These are phyloP conservation scores for Neodiprion lecontei DNA, from an alignment of 1,140 invertebrate species.

Conservation along the genomic window DNA sequence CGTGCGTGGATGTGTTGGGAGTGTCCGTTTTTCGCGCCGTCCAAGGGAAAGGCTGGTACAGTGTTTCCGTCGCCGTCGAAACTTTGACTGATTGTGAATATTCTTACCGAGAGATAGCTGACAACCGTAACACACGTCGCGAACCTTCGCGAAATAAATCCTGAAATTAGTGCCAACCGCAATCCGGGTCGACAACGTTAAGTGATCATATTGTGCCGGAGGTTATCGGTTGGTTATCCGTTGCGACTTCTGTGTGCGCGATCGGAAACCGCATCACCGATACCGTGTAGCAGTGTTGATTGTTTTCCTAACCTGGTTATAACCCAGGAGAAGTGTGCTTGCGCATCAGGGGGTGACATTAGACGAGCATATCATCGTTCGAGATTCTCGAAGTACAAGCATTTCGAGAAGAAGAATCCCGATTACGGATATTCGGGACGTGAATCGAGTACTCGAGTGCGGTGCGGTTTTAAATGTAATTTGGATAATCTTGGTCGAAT, in stretches of 20 bases:
- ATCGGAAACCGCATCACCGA: background rate
- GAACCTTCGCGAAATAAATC: too few species aligned
- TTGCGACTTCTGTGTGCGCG: background rate
- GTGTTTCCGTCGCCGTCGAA: too few species aligned
- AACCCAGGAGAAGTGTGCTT: background rate
- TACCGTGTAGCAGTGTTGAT: background rate
- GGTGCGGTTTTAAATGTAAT: background rate
- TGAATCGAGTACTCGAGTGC: background rate
- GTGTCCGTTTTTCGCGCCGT: background rate
- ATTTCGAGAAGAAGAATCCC: too few species aligned
- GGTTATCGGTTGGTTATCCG: background rate
- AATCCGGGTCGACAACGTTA: background rate
- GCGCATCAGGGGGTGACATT: background rate
- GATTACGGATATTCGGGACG: background rate
- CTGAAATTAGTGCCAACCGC: too few species aligned
- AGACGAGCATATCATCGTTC: too few species aligned
- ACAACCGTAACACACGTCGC: background rate
- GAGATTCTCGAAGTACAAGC: too few species aligned
- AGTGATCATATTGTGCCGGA: background rate
- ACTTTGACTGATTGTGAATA: too few species aligned
- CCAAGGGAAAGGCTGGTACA: background rate
- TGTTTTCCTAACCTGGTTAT: background rate
- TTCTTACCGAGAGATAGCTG: too few species aligned
- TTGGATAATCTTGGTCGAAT: background rate
- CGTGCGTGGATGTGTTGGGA: constrained; percentile 4